Percentiles rank a stretch among this genome's conserved stretches.
These are phyloP conservation scores for Nyctibius grandis DNA, from an alignment of 2,797 vertebrate species.

Conservation along the genomic window DNA sequence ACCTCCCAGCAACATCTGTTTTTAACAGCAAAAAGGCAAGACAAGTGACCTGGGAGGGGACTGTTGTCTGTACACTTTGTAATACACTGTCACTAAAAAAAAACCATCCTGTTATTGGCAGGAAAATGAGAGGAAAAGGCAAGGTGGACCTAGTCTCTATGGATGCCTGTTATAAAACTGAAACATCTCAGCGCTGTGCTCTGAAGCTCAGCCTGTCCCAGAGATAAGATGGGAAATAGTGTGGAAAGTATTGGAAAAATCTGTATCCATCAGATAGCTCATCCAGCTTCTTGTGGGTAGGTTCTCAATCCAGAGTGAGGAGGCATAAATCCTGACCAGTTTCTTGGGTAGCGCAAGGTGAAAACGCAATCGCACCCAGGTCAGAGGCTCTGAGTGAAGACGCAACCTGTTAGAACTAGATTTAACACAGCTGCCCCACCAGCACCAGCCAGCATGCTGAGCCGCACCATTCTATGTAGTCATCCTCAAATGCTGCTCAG, in stretches of 20 bases:
- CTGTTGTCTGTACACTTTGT: background rate
- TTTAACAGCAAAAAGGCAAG: background rate
- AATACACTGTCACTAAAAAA: background rate
- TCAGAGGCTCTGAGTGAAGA: background rate
- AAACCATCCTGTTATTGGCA: background rate
- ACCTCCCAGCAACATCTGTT: background rate
- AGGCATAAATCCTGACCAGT: background rate
- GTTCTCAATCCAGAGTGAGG: background rate
- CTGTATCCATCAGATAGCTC: background rate
- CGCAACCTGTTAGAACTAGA: background rate
- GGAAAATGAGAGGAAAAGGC: background rate
- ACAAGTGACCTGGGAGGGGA: background rate
- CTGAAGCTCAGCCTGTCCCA: background rate
- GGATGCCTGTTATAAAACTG: background rate
- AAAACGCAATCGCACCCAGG: background rate
- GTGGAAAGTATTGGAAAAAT: background rate
- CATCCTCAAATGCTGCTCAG: background rate
- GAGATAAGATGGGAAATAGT: background rate
- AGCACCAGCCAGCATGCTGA: background rate
- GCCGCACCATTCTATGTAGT: rapidly evolving
- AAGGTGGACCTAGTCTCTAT: background rate
- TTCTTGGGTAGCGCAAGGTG: background rate
- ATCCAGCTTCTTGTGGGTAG: background rate
- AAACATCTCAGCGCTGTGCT: background rate
- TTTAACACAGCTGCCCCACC: background rate